Evolutionary conservation across 2,113 vertebrate genomes (phyloP), one percentile per base, ranked within the genome.

Genomic region (Prionailurus viverrinus): DNA sequence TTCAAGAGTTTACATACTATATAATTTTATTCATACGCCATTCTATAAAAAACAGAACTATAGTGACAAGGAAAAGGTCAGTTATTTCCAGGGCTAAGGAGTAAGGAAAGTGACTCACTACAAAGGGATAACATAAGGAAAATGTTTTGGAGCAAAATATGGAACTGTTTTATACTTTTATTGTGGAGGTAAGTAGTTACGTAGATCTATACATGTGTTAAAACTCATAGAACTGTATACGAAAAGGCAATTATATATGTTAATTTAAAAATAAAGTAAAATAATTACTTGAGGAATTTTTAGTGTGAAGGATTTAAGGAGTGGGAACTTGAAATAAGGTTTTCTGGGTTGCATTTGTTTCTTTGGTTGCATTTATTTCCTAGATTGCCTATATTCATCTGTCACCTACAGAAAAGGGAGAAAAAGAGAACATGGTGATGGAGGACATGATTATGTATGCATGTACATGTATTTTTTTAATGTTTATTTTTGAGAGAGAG

Each of bases 261-360:
- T 48, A 61, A 73, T 78, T 68, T 76, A 41, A 96, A 89, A 86
- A 73, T 65, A 69, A 45, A 79, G 65, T 82, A 71, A 88, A 58
- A 71, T 87, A 55, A 23, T 76, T 68, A 48, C 25, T 36, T 48
- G 19, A 88, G 71, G 36, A 94, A 41, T 61, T 69, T 87, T 97
- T 68, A 61, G 41, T 86, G 21, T 66, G 33, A 81, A 91, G 71
- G 9, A 31, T 25, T 97, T 63, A 39, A 89, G 3, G 33, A 78
- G 41, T 31, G 63, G 33, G 79, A 63, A 36, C 5, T 69, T 84
- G 94, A 88, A 86, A 74, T 36, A n/a, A 91, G 65, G n/a, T 25
- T 91, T 76, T 91, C 33, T 94, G 89, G 29, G 31, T 66, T 68
- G 19, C 53, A 73, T 90, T 80, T 97, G 45, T 91, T 76, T 91